These are phyloP conservation scores for Plecturocebus donacophilus DNA, from an alignment of 2,113 vertebrate genomes.

Conservation along the genomic window DNA sequence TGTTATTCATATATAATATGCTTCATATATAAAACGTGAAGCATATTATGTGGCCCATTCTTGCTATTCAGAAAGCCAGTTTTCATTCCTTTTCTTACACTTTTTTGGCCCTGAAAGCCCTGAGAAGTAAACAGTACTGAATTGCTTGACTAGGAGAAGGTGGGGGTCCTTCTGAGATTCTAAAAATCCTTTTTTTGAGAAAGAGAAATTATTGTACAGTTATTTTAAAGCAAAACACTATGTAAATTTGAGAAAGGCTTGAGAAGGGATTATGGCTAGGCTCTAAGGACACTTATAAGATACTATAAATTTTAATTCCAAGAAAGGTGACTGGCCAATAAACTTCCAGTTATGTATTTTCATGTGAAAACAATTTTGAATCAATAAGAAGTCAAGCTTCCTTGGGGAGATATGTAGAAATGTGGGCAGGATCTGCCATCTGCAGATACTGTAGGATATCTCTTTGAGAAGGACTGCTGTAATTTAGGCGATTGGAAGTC, in stretches of 20 bases:
- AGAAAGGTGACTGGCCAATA: background rate
- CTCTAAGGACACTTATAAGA: background rate
- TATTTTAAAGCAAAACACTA: conserved; percentile 43
- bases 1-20: background rate
- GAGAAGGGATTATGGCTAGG: background rate
- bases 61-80: background rate
- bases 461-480: background rate
- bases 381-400: background rate
- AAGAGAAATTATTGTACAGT: background rate
- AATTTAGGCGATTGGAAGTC: background rate
- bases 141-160: background rate
- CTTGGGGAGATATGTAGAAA: background rate
- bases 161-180: background rate
- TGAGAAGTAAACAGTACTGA: background rate
- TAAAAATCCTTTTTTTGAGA: conserved; percentile 19
- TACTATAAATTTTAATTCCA: conserved; percentile 33
- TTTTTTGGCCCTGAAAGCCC: background rate
- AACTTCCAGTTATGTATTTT: conserved; percentile 12
- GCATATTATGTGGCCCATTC: background rate
- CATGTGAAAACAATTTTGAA: conserved; percentile 1
- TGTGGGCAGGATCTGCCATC: background rate
- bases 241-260: conserved; percentile 19
- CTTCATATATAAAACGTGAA: background rate
- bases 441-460: background rate
- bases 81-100: background rate